Evolutionary conservation across 1,140 invertebrate genomes (phyloP), one percentile per base, ranked within the genome.

Genomic region (Camponotus vicinus): DNA sequence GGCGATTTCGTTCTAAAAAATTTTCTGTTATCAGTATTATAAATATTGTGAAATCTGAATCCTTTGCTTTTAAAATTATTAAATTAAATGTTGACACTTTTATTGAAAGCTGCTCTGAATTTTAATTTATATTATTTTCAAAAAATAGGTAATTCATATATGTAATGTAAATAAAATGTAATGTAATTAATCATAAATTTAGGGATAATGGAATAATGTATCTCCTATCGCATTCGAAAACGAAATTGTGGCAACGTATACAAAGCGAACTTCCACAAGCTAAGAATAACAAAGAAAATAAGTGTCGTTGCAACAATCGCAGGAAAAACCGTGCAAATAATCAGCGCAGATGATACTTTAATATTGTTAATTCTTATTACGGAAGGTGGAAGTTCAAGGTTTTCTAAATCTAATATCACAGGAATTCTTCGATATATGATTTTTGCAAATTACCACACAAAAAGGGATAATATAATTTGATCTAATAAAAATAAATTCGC

Each of bases 191-290:
- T 84, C 11, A 0, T 45, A 40, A 52, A 84, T 84, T 49, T 27
- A 94, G 93, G 27, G 85, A 93, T 18, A 88, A 34, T 8, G 92
- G 93, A 11, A 1, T 55, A 5, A 66, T 4, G 34, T 75, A 70
- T 57, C 92, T 91, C 21, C n/a, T 63, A 3, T 49, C 59, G 8
- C 64, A 91, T 15, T 8, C 63, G 11, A 82, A 64, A 18, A 84
- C 70, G 27, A 92, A 77, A 66, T 6, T 92, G 5, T 73, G 86
- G 18, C 69, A 42, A 13, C 89, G 85, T 79, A n/a, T 91, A 52
- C 34, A 52, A 5, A 89, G 55, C 9, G 90, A 92, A 79, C 63
- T 92, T 64, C 86, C 85, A 15, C 15, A 83, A 73, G 1, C 13
- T 52, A 84, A 70, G 15, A 64, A 80, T 2, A 63, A 69, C 1